Evolutionary conservation across 1,140 invertebrate genomes (phyloP), one percentile per base, ranked within the genome.

Genomic region (Goniozus legneri): DNA sequence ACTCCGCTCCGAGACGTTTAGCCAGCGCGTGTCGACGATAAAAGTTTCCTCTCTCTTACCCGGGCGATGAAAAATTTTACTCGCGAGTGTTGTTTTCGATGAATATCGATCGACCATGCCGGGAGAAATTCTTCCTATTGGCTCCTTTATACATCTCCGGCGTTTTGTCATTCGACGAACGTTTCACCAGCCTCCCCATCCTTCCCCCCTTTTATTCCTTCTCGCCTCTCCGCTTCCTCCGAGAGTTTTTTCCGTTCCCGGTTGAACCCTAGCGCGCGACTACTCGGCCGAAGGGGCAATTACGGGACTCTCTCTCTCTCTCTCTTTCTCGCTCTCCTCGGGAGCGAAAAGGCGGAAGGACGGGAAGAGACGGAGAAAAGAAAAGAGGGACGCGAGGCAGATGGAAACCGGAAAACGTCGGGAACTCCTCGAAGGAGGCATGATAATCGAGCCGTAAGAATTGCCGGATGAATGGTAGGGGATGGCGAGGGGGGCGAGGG

Each of bases 241-340:
- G 24, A 27, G 6, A 27, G 6, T 7, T 27, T n/a, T n/a, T 27
- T 27, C 6, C 6, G 24, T 27, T 40, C 21, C 44, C 42, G 46
- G 33, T 40, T 48, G 33, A 24, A 38, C 32, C 20, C 10, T 16
- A 16, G 44, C 30, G 4, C 22, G n/a, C n/a, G 42, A 30, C 44
- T n/a, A n/a, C 41, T 36, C 36, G 38, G 41, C 32, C 58, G 44
- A 58, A 61, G 58, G 56, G 53, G 58, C 60, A 62, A 62, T 62
- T 61, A 62, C 58, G 47, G 40, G 37, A 36, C 18, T 52, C 45
- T n/a, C n/a, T n/a, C 31, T 32, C 10, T 32, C 3, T 10, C 31
- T 32, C 8, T 32, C n/a, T 12, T 10, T 10, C 15, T 33, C 31
- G 31, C 15, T 8, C 31, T 13, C 15, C n/a, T 33, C 15, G 31